Evolutionary conservation across 1,140 invertebrate species (phyloP).

Genomic region (Drosophila willistoni): DNA sequence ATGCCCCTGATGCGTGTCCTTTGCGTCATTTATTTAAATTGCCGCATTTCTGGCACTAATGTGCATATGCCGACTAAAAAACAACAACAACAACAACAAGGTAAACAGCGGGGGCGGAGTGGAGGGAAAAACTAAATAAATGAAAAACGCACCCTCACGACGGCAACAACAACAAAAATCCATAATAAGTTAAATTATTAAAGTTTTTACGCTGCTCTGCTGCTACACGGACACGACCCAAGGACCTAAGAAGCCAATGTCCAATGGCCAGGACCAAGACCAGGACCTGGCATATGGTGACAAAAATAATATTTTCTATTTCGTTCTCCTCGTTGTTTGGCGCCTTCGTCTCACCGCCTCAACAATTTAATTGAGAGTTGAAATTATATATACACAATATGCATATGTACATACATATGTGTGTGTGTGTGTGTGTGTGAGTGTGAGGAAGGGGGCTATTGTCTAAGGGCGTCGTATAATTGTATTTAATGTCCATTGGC

Average conservation of each 20-base stretch:
- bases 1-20: conserved; percentile 63
- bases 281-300: conserved; percentile 65
- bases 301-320: conserved; percentile 55
- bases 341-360: conserved; percentile 61
- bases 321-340: conserved; percentile 51
- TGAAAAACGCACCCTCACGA: conserved; percentile 62
- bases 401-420: conserved; percentile 21
- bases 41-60: conserved; percentile 73
- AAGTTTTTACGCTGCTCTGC: conserved; percentile 52
- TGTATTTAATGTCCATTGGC: conserved; percentile 48
- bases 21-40: conserved; percentile 81
- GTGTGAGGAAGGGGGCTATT: conserved; percentile 13
- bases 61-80: conserved; percentile 65
- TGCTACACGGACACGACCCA: conserved; percentile 23
- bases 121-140: conserved; percentile 24
- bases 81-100: conserved; percentile 8
- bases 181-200: conserved; percentile 81
- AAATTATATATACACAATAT: conserved; percentile 52
- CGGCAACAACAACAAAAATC: conserved; percentile 66
- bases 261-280: too few relatives aligned
- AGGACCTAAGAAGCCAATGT: conserved; percentile 35
- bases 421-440: conserved; percentile 17
- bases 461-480: conserved; percentile 23
- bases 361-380: conserved; percentile 78
- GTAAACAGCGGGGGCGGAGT: conserved; percentile 32